These are phyloP conservation scores for Nomada flava DNA, from an alignment of 2,888 invertebrate genomes.

Conservation along the genomic window DNA sequence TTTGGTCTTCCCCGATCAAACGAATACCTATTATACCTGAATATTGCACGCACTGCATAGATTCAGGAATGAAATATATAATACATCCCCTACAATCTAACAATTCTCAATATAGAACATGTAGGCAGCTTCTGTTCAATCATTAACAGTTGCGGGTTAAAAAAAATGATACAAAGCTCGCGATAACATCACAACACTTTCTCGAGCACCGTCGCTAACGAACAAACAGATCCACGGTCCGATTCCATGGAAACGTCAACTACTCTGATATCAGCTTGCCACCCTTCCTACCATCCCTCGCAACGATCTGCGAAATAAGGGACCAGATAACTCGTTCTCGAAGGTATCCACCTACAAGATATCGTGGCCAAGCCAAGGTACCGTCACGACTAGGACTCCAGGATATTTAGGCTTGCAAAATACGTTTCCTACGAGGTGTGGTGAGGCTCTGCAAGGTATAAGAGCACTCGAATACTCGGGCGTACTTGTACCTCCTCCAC, in stretches of 20 bases:
- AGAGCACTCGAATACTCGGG: slow-evolving; percentile 75
- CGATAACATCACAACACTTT: background rate
- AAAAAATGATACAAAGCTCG: background rate
- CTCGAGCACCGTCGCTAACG: slow-evolving; percentile 2
- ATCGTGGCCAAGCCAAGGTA: slow-evolving; percentile 34
- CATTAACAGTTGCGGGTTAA: no score
- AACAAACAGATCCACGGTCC: slow-evolving; percentile 22
- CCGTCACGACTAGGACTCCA: slow-evolving; percentile 45
- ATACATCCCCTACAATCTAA: no score
- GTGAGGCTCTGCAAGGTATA: slow-evolving; percentile 64
- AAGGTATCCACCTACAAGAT: slow-evolving; percentile 60
- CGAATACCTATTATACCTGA: no score
- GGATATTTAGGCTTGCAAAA: slow-evolving; percentile 77
- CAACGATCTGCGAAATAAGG: slow-evolving; percentile 69
- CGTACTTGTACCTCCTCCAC: slow-evolving; percentile 72
- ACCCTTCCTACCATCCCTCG: slow-evolving; percentile 50
- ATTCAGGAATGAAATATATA: no score
- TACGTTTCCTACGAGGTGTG: slow-evolving; percentile 74
- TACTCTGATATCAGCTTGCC: slow-evolving; percentile 50
- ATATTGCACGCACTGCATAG: no score
- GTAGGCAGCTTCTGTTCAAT: no score
- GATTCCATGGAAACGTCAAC: slow-evolving; percentile 50
- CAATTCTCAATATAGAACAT: no score
- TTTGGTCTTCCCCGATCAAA: no score
- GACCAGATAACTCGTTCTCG: slow-evolving; percentile 65